These are phyloP conservation scores for Columba guinea DNA, from an alignment of 2,797 vertebrate species.

Conservation along the genomic window DNA sequence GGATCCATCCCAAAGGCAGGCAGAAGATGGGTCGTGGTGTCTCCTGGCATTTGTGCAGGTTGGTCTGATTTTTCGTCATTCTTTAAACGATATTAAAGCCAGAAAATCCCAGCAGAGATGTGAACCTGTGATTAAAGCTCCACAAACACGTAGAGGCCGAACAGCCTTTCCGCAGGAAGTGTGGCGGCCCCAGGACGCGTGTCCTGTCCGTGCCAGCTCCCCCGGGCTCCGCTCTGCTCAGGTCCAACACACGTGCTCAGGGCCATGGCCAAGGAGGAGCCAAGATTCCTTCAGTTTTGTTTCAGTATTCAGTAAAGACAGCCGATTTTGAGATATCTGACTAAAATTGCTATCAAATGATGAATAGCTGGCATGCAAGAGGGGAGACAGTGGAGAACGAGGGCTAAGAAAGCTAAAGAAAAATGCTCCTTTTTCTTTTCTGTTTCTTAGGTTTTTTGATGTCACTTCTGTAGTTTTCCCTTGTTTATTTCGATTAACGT, in stretches of 20 bases:
- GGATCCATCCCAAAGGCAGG: background rate
- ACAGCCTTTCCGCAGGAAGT: background rate
- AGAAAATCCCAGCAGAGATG: background rate
- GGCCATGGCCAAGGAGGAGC: background rate
- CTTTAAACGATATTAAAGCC: background rate
- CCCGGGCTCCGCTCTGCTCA: too few relatives aligned
- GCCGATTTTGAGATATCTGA: background rate
- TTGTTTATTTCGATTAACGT: constrained; percentile 1
- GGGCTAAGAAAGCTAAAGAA: background rate
- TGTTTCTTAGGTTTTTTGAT: background rate
- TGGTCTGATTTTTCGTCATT: background rate
- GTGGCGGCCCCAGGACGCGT: background rate
- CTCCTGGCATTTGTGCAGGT: background rate
- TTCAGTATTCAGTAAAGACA: fast-evolving
- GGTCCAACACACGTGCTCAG: fast-evolving
- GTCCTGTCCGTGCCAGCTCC: background rate
- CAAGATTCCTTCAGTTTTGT: fast-evolving
- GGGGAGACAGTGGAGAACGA: background rate
- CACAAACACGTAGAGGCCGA: background rate
- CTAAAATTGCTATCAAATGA: fast-evolving
- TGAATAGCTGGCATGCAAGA: fast-evolving
- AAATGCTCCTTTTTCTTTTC: background rate
- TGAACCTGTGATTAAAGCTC: background rate
- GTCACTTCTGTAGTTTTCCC: background rate
- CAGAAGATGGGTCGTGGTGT: background rate